Evolutionary conservation across 2,888 invertebrate species (phyloP).

Genomic region (Lumbricus terrestris): DNA sequence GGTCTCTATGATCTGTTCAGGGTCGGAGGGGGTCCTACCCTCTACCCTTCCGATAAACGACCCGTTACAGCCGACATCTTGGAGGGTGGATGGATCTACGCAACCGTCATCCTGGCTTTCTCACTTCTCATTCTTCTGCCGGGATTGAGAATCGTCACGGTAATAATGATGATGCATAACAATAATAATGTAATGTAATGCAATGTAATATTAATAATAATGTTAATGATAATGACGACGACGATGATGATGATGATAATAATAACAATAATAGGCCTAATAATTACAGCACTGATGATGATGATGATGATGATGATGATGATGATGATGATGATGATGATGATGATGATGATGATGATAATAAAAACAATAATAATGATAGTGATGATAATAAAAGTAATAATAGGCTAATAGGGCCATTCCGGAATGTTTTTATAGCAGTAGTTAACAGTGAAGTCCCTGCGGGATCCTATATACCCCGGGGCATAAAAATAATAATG

Average conservation of each 20-base stretch:
- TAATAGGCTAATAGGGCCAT: no score
- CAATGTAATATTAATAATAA: slow-evolving; percentile 4
- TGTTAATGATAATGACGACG: not conserved
- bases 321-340: no score
- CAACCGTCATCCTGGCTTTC: slow-evolving; percentile 85
- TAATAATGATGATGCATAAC: not conserved
- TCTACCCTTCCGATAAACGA: slow-evolving; percentile 90
- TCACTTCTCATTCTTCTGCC: slow-evolving; percentile 95
- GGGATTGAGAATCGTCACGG: slow-evolving; percentile 63
- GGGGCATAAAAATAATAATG: no score
- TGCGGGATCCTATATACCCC: no score
- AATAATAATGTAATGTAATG: no score
- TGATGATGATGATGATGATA: no score
- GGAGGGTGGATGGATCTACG: slow-evolving; percentile 61
- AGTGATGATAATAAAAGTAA: no score
- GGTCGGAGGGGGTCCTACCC: slow-evolving; percentile 91
- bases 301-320: not conserved
- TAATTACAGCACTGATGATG: not conserved
- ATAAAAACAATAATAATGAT: no score
- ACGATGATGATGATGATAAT: not conserved
- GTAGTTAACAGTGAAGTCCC: no score
- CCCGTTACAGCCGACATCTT: slow-evolving; percentile 83
- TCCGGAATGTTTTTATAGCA: no score
- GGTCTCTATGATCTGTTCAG: slow-evolving; percentile 84
- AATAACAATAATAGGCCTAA: slow-evolving; percentile 10